Base-by-base conservation (phyloP, 2,113 vertebrate species). In the Eurypyga helias region DNA sequence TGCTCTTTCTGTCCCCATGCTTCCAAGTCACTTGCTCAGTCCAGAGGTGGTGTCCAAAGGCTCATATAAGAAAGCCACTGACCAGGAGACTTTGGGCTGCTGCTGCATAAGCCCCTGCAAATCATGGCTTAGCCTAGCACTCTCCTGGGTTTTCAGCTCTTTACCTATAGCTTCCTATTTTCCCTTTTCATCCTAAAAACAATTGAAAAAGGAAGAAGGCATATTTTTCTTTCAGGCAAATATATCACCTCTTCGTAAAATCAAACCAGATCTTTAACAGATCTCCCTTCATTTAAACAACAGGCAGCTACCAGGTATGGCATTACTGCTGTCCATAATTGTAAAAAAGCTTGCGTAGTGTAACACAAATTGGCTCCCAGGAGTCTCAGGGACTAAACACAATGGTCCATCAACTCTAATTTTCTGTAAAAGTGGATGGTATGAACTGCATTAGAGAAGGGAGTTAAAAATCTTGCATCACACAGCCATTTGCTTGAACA, bases 351-450 rank as follows among this genome's bases (percentile, higher is more conserved):
- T 93, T 38, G 62, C 45, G 34, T 14, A 69, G 70, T 72, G 0
- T 57, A 86, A 71, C 64, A 83, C 25, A 93, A 73, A 90, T 81
- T 88, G 94, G 33, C 43, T 91, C 81, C 77, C 72, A 91, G 45
- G 89, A 89, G 92, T 54, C 85, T 66, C 3, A n/a, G 24, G 48
- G 76, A 31, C 80, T 81, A 61, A 93, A 70, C 10, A 25, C 57
- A 92, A 77, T 87, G 60, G 67, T 41, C 85, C 90, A 93, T 90
- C 93, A 93, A 54, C 67, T 90, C 88, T 78, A 64, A 96, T 95
- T 92, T 93, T 80, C 88, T 83, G 62, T 73, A 73, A 55, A 80
- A 90, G 75, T 71, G 58, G 20, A 73, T 66, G 43, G 46, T 80
- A 46, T 43, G 83, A 93, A 66, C 43, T 92, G 64, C 67, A 86